Evolutionary conservation across 2,797 vertebrate genomes (phyloP), one percentile per base, ranked within the genome.

Genomic region (Cyclura pinguis): DNA sequence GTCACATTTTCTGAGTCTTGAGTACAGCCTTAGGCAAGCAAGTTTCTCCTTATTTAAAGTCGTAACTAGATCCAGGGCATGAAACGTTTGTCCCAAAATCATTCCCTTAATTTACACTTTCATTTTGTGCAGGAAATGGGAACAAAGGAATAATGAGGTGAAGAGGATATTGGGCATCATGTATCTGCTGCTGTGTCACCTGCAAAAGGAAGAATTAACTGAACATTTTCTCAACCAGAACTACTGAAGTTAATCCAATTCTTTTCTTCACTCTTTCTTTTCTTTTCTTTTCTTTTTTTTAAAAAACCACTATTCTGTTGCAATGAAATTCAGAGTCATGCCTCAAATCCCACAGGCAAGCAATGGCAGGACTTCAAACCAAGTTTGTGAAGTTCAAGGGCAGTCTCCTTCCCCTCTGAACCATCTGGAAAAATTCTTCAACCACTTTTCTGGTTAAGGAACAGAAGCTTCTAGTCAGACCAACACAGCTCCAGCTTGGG

Each of bases 281-380:
- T 38, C 35, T 16, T 62, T 2, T n/a, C n/a, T n/a, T 42, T 42
- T 42, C 42, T 42, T 42, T 42, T 67, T 10, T 32, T 18, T 29
- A 67, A 47, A 64, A 69, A 32, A 69, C 32, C 32, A 32, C 2
- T 32, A 32, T 69, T 69, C 67, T 69, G 29, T 69, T 8, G 4
- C 32, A 52, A 82, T 18, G 55, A 82, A 90, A 78, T 8, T 62
- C 67, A 82, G 52, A 81, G n/a, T 86, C 38, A 50, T 47, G 76
- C 35, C 4, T 80, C 38, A 90, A n/a, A 27, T 89, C 38, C 14
- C 81, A 84, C 73, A 84, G n/a, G 89, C 84, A 86, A 73, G 77
- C 6, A 86, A 73, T 72, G 22, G 50, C 55, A 80, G 27, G 18
- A 3, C 88, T 80, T 80, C 73, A 85, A 47, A 42, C 50, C 84